Percentiles rank a stretch among this genome's conserved stretches.
phyloP scores from a whole-genome alignment of 2,113 vertebrate genomes.

The Typhlomys cinereus region DNA sequence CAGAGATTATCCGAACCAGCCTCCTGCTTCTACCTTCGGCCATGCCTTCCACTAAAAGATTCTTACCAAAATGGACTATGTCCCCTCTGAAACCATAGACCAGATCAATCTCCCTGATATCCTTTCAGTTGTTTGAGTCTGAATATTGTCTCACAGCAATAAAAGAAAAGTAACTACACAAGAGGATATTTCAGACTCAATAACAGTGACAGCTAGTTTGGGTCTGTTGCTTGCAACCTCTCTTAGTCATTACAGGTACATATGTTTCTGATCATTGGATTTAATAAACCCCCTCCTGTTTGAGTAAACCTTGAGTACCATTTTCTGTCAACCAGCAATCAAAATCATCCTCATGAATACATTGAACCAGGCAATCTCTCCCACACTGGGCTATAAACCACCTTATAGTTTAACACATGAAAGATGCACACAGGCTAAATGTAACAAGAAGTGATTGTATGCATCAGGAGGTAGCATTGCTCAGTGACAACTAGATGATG shows the following conservation, averaged over 20 bases:
- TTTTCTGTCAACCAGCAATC: constrained; percentile 3
- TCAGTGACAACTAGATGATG: background rate
- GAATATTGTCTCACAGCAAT: no score
- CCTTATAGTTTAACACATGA: background rate
- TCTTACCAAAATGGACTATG: no score
- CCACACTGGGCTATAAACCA: background rate
- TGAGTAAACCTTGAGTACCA: background rate
- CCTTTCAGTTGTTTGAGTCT: no score
- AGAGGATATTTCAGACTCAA: background rate
- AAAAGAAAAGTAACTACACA: no score
- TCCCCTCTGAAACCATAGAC: no score
- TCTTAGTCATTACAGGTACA: background rate
- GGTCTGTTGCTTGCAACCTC: background rate
- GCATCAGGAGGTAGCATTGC: background rate
- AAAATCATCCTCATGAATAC: background rate
- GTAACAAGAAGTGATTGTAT: background rate
- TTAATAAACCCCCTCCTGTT: background rate
- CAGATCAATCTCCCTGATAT: no score
- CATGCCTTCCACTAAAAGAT: no score
- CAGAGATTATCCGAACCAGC: no score
- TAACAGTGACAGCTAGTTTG: background rate
- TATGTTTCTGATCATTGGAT: background rate
- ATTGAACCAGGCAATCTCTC: background rate
- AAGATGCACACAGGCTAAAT: background rate
- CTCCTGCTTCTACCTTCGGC: no score